phyloP scores from a whole-genome alignment of 2,797 vertebrate genomes.

The Erpetoichthys calabaricus region DNA sequence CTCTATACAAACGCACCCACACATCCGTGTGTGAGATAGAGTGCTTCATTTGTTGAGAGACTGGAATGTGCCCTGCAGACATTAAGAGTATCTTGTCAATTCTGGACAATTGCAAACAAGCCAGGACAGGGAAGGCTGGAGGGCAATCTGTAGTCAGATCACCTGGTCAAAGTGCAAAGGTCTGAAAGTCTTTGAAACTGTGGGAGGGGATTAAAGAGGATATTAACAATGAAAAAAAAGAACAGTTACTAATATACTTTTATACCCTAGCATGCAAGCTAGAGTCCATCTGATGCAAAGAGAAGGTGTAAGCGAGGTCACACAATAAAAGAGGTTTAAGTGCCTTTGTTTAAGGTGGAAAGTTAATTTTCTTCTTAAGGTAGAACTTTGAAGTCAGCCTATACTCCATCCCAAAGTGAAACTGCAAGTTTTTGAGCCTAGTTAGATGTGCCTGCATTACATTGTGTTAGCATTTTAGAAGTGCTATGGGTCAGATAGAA shows the following conservation, averaged over 20 bases:
- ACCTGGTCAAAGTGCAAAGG: slow-evolving; percentile 1
- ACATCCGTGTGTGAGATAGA: background rate
- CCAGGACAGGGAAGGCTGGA: background rate
- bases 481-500: slow-evolving; percentile 9
- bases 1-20: background rate
- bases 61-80: background rate
- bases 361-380: slow-evolving; percentile 6
- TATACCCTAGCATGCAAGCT: slow-evolving; percentile 8
- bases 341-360: slow-evolving; percentile 10
- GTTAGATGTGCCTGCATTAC: no score
- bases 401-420: no score
- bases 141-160: slow-evolving; percentile 3
- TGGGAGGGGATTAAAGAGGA: background rate
- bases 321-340: slow-evolving; percentile 13
- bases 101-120: background rate
- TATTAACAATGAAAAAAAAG: slow-evolving; percentile 7
- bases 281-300: slow-evolving; percentile 17
- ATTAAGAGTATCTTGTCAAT: slow-evolving; percentile 4
- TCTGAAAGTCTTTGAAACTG: background rate
- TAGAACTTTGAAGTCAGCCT: slow-evolving; percentile 8
- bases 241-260: slow-evolving; percentile 6
- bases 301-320: slow-evolving; percentile 13
- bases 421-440: no score
- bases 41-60: background rate
- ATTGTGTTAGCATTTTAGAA: background rate